Conservation (phyloP, 2,797 vertebrate species). For the Microcaecilia unicolor region DNA sequence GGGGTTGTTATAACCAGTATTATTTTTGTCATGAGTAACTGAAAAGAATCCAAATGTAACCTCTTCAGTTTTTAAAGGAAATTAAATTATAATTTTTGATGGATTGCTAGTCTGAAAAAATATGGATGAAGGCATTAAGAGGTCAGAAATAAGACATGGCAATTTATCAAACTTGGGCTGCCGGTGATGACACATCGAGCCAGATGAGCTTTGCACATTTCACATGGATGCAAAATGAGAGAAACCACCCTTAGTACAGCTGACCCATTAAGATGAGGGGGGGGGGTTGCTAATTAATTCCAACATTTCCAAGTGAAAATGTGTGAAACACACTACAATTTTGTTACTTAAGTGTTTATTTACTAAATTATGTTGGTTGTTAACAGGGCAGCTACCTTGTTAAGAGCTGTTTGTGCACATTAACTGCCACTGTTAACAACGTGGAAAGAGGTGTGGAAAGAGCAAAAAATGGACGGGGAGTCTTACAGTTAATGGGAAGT, state of each 20-base stretch:
- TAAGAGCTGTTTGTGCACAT: no score
- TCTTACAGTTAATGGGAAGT: no score
- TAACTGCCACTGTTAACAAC: no score
- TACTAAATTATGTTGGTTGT: no score
- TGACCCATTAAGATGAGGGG: conserved; percentile 13
- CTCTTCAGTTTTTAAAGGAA: conserved; percentile 23
- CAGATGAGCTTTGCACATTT: no score
- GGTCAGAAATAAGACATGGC: conserved; percentile 13
- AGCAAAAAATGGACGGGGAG: no score
- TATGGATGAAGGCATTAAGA: conserved; percentile 22
- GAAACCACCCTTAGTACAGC: conserved; percentile 17
- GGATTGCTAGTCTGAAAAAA: conserved; percentile 24
- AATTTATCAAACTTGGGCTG: conserved; percentile 15
- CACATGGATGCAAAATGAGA: no score
- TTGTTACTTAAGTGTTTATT: no score
- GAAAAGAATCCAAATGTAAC: conserved; percentile 11
- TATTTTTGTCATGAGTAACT: conserved; percentile 15
- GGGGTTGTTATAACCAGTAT: conserved; percentile 18
- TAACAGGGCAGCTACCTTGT: no score
- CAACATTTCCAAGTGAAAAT: conserved; percentile 28
- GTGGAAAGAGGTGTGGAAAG: no score
- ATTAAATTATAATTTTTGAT: conserved; percentile 14
- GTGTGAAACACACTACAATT: no score
- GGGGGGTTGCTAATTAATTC: conserved; percentile 30
- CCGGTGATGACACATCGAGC: no score